phyloP scores from a whole-genome alignment of 2,888 invertebrate genomes.

The Oxytorus armatus region DNA sequence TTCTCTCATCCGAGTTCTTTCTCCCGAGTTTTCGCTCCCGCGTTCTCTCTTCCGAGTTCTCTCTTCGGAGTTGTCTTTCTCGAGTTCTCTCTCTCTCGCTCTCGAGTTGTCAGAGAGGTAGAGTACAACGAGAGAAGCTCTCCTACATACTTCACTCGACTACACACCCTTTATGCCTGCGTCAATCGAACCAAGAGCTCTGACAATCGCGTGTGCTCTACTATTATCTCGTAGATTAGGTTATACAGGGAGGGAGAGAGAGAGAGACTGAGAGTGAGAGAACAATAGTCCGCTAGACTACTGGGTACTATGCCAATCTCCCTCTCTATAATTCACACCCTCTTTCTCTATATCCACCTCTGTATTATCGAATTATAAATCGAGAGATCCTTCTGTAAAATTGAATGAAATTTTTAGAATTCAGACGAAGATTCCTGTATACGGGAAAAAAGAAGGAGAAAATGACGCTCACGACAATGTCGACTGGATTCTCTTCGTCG shows the following conservation, averaged over 20 bases:
- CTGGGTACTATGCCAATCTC: constrained; percentile 30
- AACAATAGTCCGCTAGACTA: constrained; percentile 18
- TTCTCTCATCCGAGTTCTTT: too few relatives aligned
- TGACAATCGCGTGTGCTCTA: too few relatives aligned
- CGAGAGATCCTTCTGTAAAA: neutral
- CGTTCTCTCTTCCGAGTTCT: neutral
- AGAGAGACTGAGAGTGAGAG: neutral
- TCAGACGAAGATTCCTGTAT: neutral
- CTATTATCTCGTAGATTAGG: too few relatives aligned
- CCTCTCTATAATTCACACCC: too few relatives aligned
- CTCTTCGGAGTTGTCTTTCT: neutral
- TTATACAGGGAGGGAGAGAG: too few relatives aligned
- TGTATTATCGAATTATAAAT: constrained; percentile 1
- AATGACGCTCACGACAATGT: neutral
- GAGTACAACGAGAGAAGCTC: neutral
- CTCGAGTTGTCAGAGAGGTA: too few relatives aligned
- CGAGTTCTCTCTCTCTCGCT: neutral
- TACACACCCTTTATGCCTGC: constrained; percentile 29
- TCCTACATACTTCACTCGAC: neutral
- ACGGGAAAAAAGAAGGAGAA: neutral
- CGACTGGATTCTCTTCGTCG: neutral
- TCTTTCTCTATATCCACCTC: neutral
- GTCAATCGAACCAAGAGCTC: constrained; percentile 9
- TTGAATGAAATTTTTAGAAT: constrained; percentile 11
- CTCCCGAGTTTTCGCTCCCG: too few relatives aligned